Base-by-base conservation (phyloP, 1,140 invertebrate genomes). In the Drosophila athabasca region DNA sequence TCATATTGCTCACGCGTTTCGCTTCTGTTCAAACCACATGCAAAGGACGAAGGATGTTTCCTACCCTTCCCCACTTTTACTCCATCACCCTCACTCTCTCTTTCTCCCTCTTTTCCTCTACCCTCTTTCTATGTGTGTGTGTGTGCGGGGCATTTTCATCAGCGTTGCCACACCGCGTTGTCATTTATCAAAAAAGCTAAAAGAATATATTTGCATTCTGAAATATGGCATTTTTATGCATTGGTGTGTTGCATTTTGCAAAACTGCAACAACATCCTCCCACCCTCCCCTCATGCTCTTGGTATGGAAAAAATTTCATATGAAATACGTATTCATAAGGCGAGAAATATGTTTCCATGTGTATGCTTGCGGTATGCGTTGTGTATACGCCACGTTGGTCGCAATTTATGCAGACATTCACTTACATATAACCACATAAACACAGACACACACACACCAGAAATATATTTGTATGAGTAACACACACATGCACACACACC, bases 181-280 rank as follows among this genome's bases (percentile, higher is more conserved):
- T 87, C 83, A 87, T 87, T 87, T 87, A 87, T 87, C 83, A 87
- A 88, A 87, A 87, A 88, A 87, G 79, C 83, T 87, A 87, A 87
- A 87, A 83, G 82, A 88, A 87, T 87, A 87, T 87, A 87, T 87
- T 87, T 87, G 71, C 83, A 87, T 87, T 87, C 81, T 87, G 83
- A 87, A 87, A 83, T 87, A 87, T 87, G 76, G 83, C 83, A 88
- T 88, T 87, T 87, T 87, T 87, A 88, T 87, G 79, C 83, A 87
- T 87, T 88, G 78, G 83, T 87, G 81, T 85, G 82, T 81, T 85
- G 81, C 81, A 85, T 74, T 84, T 84, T 73, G 72, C 80, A 73
- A 69, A 69, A 54, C 70, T 50, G 62, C 75, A 79, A 53, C 80
- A 87, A 88, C 85, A 83, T 83, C 71, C 65, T 70, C 3, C 29